Conservation (phyloP, 2,797 vertebrate genomes). For the Spheniscus humboldti region DNA sequence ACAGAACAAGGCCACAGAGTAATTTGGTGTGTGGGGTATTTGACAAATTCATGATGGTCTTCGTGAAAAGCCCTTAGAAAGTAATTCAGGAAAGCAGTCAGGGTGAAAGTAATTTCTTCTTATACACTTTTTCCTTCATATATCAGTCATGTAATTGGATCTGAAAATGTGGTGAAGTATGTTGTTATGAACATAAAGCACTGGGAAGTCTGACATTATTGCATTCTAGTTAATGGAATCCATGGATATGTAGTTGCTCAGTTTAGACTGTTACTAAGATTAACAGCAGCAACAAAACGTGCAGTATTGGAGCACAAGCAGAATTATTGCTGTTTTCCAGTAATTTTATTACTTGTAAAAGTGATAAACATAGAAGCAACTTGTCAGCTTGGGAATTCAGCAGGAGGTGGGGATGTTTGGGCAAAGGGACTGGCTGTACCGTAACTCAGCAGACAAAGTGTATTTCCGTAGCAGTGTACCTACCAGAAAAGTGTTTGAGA, state of each 20-base stretch:
- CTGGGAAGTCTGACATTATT: not conserved
- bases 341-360: not conserved
- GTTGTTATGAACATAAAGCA: not conserved
- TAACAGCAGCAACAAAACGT: not conserved
- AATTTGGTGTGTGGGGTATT: not conserved
- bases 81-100: not conserved
- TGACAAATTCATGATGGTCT: not conserved
- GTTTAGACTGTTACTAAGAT: not conserved
- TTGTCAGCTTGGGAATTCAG: not conserved
- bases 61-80: not conserved
- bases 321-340: not conserved
- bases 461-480: constrained; percentile 17
- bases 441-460: not conserved
- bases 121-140: accelerated
- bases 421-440: constrained; percentile 37
- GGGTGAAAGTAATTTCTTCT: not conserved
- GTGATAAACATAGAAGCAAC: not conserved
- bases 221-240: not conserved
- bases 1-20: not conserved
- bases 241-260: not conserved
- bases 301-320: not conserved
- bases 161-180: not conserved
- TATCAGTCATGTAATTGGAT: not conserved
- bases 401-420: not conserved
- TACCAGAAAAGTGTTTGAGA: constrained; percentile 38